phyloP scores from a whole-genome alignment of 2,797 vertebrate genomes.

The Fringilla coelebs region DNA sequence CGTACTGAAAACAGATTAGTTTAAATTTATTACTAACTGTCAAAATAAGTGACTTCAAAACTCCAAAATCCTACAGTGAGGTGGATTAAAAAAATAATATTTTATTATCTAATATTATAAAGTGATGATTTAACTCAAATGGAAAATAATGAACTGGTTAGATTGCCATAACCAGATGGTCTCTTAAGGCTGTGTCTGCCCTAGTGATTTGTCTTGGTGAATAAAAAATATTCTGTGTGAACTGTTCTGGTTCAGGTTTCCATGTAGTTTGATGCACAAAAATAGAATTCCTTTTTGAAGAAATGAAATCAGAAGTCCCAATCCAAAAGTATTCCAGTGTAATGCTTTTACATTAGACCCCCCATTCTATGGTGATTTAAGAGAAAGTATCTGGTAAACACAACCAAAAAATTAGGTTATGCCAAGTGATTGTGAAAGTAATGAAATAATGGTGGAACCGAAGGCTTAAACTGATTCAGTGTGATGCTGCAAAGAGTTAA shows the following conservation, averaged over 20 bases:
- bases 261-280: background rate
- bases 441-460: background rate
- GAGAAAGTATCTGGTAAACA: background rate
- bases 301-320: background rate
- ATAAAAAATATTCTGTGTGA: background rate
- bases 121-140: background rate
- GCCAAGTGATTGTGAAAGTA: background rate
- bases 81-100: background rate
- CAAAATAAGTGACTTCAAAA: conserved; percentile 11
- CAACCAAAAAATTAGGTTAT: background rate
- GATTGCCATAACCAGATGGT: background rate
- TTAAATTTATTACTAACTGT: conserved; percentile 16
- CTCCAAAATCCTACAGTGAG: background rate
- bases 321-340: background rate
- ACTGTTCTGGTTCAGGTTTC: background rate
- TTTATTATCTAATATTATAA: background rate
- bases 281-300: background rate
- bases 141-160: background rate
- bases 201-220: background rate
- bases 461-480: background rate
- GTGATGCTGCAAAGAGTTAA: conserved; percentile 19
- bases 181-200: background rate
- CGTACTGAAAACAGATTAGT: background rate
- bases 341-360: background rate
- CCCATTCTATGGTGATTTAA: background rate